Percentiles rank a stretch among this genome's conserved stretches.
Conservation (phyloP, 2,888 invertebrate genomes). For the Stenotaenia linearis region DNA sequence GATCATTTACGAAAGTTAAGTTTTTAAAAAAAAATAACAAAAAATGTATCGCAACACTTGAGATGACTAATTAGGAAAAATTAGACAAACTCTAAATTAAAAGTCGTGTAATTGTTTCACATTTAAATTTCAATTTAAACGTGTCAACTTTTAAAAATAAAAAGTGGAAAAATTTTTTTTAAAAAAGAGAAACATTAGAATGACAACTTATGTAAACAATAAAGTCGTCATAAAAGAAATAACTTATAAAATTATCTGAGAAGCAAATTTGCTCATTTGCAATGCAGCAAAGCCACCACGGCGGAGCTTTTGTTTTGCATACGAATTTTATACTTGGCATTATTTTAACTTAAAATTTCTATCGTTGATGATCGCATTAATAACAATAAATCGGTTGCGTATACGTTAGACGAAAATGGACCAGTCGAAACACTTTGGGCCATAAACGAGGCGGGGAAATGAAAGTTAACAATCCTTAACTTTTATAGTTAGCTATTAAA, state of each 20-base stretch:
- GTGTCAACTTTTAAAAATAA: background rate
- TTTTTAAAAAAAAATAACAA: background rate
- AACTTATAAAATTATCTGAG: background rate
- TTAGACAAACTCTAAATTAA: background rate
- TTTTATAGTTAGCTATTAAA: constrained; percentile 23
- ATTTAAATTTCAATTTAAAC: background rate
- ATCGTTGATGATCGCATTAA: background rate
- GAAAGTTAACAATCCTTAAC: constrained; percentile 20
- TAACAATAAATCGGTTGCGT: background rate
- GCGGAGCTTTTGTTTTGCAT: constrained; percentile 11
- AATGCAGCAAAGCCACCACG: background rate
- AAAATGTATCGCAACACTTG: background rate
- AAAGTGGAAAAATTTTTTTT: background rate
- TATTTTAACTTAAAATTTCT: background rate
- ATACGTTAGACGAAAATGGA: background rate
- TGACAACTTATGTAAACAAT: too few relatives aligned
- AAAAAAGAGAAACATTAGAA: background rate
- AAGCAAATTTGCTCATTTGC: background rate
- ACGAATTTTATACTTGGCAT: background rate
- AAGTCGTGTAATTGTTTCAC: background rate
- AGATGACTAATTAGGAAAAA: background rate
- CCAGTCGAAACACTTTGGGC: background rate
- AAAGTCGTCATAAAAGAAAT: too few relatives aligned
- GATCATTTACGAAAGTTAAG: background rate
- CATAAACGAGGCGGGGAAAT: constrained; percentile 7